Percentiles rank a stretch among this genome's conserved stretches.
Conservation (phyloP, 2,797 vertebrate genomes). For the Gallirallus australis region DNA sequence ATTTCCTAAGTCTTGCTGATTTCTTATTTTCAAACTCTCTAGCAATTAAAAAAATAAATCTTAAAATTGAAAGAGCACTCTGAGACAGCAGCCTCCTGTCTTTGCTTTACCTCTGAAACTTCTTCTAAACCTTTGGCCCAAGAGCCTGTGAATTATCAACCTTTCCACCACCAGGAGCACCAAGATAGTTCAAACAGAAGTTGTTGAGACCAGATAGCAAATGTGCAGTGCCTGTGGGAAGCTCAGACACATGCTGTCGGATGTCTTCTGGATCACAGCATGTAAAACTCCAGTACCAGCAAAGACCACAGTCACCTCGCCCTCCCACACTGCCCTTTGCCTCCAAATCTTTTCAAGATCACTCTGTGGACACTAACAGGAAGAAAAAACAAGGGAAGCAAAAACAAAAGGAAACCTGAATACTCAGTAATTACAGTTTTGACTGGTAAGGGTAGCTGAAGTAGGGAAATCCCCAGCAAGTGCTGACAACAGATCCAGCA, state of each 20-base stretch:
- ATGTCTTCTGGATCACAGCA: background rate
- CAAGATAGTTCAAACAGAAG: slow-evolving; percentile 11
- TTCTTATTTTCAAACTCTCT: slow-evolving; percentile 48
- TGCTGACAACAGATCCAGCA: background rate
- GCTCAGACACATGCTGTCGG: background rate
- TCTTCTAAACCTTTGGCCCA: background rate
- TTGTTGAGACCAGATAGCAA: background rate
- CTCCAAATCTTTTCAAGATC: background rate
- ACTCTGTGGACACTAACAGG: background rate
- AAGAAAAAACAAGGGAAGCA: background rate
- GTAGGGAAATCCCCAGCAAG: background rate
- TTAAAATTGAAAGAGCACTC: slow-evolving; percentile 19
- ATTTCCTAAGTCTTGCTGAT: slow-evolving; percentile 47
- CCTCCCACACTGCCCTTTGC: background rate
- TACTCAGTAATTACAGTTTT: background rate
- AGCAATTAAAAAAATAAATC: background rate
- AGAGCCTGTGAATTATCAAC: slow-evolving; percentile 11
- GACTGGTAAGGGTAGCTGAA: background rate
- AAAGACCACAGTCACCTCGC: background rate
- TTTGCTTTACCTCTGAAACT: background rate
- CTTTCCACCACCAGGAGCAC: background rate
- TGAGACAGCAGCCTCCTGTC: background rate
- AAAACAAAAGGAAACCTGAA: background rate
- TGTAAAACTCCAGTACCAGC: background rate
- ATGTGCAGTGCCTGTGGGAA: background rate